phyloP scores from a whole-genome alignment of 1,140 invertebrate genomes.

The Dreissena polymorpha region DNA sequence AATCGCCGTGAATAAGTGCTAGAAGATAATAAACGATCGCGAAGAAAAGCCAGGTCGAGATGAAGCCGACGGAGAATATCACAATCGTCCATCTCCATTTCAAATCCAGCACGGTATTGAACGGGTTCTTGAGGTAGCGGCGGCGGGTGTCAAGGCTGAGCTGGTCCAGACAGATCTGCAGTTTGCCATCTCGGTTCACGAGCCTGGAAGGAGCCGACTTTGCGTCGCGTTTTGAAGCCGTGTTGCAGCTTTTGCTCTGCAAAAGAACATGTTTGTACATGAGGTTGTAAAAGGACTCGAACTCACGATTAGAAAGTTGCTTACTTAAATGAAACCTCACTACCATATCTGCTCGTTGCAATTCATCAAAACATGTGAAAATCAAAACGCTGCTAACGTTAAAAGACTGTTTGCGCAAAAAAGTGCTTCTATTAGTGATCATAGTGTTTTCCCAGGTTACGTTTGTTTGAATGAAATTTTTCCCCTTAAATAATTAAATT shows the following conservation, averaged over 20 bases:
- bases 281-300: no score
- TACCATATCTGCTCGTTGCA: no score
- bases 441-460: no score
- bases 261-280: no score
- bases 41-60: slow-evolving; percentile 94
- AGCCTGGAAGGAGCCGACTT: slow-evolving; percentile 24
- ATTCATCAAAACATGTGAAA: no score
- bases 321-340: no score
- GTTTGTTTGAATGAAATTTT: no score
- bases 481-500: no score
- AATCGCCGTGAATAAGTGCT: slow-evolving; percentile 93
- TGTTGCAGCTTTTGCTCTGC: not conserved
- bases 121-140: slow-evolving; percentile 43
- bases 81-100: slow-evolving; percentile 98
- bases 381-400: no score
- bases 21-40: slow-evolving; percentile 96
- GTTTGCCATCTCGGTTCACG: slow-evolving; percentile 45
- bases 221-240: not conserved
- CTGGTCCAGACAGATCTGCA: slow-evolving; percentile 47
- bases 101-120: slow-evolving; percentile 51
- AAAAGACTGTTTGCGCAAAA: no score
- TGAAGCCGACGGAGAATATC: slow-evolving; percentile 93
- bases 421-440: no score
- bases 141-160: slow-evolving; percentile 47
- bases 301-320: no score